phyloP scores from a whole-genome alignment of 1,140 invertebrate genomes.

The Brachionus calyciflorus region DNA sequence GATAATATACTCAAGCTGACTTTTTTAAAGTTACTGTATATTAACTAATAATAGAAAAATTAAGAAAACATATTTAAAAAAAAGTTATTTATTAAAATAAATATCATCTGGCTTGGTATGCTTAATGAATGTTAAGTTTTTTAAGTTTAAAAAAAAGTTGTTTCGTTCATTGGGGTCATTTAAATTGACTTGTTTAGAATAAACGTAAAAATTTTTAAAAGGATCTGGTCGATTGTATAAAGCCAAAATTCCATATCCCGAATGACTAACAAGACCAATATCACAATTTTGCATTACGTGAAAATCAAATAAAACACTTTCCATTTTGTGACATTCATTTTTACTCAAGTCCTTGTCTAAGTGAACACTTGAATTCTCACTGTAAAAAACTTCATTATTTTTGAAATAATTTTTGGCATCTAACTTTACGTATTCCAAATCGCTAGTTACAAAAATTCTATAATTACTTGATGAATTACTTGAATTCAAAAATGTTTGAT shows the following conservation, averaged over 20 bases:
- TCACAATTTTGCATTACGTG: slow-evolving; percentile 38
- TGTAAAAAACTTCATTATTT: not conserved
- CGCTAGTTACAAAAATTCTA: slow-evolving; percentile 19
- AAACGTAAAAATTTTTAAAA: slow-evolving; percentile 19
- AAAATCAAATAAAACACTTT: slow-evolving; percentile 29
- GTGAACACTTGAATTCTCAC: not conserved
- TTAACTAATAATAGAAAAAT: too few species aligned
- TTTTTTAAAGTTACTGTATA: too few species aligned
- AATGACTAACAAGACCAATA: not conserved
- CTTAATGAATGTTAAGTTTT: slow-evolving; percentile 10
- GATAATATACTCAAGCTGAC: too few species aligned
- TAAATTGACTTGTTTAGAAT: not conserved
- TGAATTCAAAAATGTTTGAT: not conserved
- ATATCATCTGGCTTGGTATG: not conserved
- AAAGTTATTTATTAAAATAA: too few species aligned
- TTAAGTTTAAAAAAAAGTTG: not conserved
- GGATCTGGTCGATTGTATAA: slow-evolving; percentile 13
- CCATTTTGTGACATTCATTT: not conserved
- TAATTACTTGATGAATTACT: not conserved
- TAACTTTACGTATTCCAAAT: not conserved
- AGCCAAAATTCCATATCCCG: slow-evolving; percentile 1
- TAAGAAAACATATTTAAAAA: too few species aligned
- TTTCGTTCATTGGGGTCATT: not conserved
- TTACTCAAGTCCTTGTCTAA: not conserved
- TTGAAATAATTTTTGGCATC: not conserved